phyloP scores from a whole-genome alignment of 2,888 invertebrate genomes.

The Lepidonotus clava region DNA sequence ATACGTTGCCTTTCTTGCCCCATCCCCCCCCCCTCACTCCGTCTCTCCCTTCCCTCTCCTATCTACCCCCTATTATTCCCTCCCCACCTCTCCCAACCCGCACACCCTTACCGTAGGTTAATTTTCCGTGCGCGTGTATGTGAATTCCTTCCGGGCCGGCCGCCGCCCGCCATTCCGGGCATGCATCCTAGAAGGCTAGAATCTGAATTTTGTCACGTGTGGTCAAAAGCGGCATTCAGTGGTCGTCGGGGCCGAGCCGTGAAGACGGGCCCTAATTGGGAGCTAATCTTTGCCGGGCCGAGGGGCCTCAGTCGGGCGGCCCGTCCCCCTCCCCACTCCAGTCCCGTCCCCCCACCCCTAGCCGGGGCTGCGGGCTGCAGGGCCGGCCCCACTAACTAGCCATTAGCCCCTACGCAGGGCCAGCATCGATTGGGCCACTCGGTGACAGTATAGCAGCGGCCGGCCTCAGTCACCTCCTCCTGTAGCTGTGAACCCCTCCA shows the following conservation, averaged over 20 bases:
- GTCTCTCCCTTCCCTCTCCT: background rate
- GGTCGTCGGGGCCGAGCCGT: background rate
- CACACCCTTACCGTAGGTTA: background rate
- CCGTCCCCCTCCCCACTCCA: too few relatives aligned
- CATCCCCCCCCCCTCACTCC: background rate
- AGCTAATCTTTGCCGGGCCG: constrained; percentile 43
- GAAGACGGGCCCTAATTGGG: constrained; percentile 44
- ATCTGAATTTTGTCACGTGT: constrained; percentile 51
- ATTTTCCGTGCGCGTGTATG: background rate
- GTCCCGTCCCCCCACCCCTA: too few relatives aligned
- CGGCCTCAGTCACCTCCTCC: too few relatives aligned
- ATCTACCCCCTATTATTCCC: background rate
- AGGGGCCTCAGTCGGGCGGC: background rate
- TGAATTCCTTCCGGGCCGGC: background rate
- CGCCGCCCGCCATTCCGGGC: background rate
- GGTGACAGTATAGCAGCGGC: constrained; percentile 19
- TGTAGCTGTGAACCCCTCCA: too few relatives aligned
- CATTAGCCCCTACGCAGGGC: constrained; percentile 12
- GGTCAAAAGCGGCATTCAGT: constrained; percentile 39
- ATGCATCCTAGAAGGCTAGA: background rate
- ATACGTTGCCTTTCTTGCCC: background rate
- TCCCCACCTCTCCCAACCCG: background rate
- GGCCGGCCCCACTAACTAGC: constrained; percentile 31
- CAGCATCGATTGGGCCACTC: constrained; percentile 53
- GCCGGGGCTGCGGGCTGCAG: too few relatives aligned